phyloP scores from a whole-genome alignment of 2,113 vertebrate genomes.

The Gymnogyps californianus region DNA sequence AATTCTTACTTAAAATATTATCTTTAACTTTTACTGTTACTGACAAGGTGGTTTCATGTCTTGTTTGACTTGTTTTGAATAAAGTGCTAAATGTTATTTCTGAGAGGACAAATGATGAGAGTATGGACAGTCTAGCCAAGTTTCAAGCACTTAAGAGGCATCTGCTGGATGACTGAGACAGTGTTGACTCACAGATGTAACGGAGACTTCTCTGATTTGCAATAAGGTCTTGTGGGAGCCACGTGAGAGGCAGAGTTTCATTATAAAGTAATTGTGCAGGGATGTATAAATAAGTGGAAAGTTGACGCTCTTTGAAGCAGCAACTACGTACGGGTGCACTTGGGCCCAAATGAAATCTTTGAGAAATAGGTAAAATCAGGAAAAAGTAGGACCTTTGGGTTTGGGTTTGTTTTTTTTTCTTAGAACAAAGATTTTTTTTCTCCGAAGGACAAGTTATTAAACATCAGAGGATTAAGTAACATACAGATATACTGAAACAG shows the following conservation, averaged over 20 bases:
- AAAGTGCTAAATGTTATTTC: background rate
- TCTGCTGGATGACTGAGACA: background rate
- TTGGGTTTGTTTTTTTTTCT: background rate
- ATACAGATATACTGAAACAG: background rate
- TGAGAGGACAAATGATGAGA: background rate
- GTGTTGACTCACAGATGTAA: background rate
- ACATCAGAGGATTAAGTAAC: background rate
- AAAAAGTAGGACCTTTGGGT: background rate
- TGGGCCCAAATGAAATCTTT: background rate
- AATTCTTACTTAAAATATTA: background rate
- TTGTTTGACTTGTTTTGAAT: background rate
- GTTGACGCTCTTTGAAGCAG: background rate
- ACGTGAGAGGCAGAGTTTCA: background rate
- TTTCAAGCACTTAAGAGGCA: background rate
- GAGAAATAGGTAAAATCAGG: background rate
- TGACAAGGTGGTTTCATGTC: background rate
- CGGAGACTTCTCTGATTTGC: background rate
- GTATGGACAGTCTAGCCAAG: background rate
- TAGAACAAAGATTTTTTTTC: background rate
- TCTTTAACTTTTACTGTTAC: background rate
- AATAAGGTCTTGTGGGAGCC: background rate
- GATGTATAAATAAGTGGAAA: background rate
- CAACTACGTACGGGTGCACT: rapidly evolving
- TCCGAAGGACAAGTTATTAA: background rate
- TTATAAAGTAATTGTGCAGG: background rate